Evolutionary conservation across 2,797 vertebrate genomes (phyloP).

Genomic region (Pseudochaenichthys georgianus): DNA sequence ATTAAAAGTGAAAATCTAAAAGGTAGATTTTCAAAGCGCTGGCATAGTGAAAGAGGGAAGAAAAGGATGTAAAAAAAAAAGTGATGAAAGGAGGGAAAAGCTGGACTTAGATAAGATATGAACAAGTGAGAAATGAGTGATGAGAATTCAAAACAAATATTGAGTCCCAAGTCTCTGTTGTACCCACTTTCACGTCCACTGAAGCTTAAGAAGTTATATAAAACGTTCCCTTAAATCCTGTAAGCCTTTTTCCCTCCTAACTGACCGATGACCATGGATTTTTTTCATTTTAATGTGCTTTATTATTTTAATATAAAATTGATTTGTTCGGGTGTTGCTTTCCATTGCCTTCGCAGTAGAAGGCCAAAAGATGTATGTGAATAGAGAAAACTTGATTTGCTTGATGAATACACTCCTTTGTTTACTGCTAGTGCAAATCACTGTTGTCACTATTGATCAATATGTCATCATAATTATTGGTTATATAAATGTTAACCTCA

Average conservation of each 20-base stretch:
- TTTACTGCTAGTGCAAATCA: neutral
- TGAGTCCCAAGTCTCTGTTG: conserved; percentile 4
- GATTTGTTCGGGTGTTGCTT: neutral
- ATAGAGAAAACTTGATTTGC: neutral
- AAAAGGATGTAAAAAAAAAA: conserved; percentile 2
- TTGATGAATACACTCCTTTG: conserved; percentile 1
- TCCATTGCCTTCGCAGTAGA: conserved; percentile 7
- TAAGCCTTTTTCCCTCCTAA: neutral
- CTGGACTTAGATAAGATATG: neutral
- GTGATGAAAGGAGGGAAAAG: neutral
- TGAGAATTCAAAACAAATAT: conserved; percentile 4
- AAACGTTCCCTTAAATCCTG: neutral
- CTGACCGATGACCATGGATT: neutral
- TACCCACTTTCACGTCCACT: neutral
- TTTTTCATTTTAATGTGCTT: neutral
- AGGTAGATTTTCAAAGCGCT: neutral
- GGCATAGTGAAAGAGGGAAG: neutral
- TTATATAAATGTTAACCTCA: too few relatives aligned
- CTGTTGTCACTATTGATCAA: too few relatives aligned
- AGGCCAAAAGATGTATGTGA: neutral
- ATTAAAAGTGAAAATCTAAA: neutral
- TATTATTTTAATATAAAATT: neutral
- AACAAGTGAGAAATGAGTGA: neutral
- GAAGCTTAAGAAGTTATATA: neutral
- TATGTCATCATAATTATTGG: too few relatives aligned